Base-by-base conservation (phyloP, 2,113 vertebrate species). In the Rhodinocichla rosea region DNA sequence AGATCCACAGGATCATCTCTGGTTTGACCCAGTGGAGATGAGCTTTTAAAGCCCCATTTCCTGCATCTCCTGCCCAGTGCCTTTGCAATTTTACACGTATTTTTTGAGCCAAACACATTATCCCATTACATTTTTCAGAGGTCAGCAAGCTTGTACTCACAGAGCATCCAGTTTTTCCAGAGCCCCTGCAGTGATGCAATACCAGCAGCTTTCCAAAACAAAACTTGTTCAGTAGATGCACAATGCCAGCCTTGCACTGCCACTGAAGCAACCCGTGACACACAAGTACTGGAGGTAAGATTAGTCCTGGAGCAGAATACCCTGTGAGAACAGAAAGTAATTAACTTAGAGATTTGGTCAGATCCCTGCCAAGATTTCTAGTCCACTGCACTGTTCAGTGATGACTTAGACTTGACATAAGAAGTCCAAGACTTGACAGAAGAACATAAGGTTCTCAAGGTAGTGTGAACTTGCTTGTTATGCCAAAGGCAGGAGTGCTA, bases 241-340 rank as follows among this genome's bases (percentile, higher is more conserved):
- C 0, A 0, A 24, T 62, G 50, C 42, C n/a, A 44, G 55, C 47
- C 42, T 85, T 45, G 32, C 4, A 2, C 33, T 57, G 15, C 53
- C 42, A 10, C 42, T 37, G 26, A 22, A 81, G 52, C 50, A 62
- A 89, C 17, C 12, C 0, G 1, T 18, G 42, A 71, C 0, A 0
- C 42, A 49, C 84, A 62, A 77, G n/a, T 17, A 33, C 20, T 82
- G 42, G 47, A 59, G 47, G 49, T 42, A 32, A 84, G 28, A n/a
- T 75, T 67, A 40, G 23, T 59, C 64, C 57, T 50, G 40, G 42
- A 50, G 52, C 32, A 90, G 79, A 55, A 76, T 37, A 47, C 4
- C 62, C 32, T 33, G 17, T 19, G 20, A 71, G 42, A 85, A 75
- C 16, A 49, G 37, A 18, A 79, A 82, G 50, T 12, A 78, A 47